A percentile compares a stretch with the other conserved stretches of the same genome.
Evolutionary conservation across 2,113 vertebrate species (phyloP).

Genomic region (Pachycephala philippinensis): DNA sequence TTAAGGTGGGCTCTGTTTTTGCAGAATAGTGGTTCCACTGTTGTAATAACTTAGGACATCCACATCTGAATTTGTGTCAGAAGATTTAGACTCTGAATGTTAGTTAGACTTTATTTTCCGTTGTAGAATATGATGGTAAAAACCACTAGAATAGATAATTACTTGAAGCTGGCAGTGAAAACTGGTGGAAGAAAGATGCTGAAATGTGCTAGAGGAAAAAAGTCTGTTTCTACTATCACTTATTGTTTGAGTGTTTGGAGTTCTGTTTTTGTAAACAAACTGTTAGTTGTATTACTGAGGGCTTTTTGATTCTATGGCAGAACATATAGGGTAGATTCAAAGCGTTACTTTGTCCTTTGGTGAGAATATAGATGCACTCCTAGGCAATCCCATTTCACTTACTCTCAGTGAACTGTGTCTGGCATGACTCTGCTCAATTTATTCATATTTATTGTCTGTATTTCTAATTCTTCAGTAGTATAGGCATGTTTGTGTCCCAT

Average conservation of each 20-base stretch:
- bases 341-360: not conserved
- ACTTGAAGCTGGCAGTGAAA: not conserved
- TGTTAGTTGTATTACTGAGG: not conserved
- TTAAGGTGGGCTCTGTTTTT: not conserved
- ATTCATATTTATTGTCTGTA: not conserved
- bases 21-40: not conserved
- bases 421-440: not conserved
- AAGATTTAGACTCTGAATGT: not conserved
- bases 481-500: not conserved
- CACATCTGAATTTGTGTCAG: fast-evolving
- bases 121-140: not conserved
- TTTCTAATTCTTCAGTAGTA: not conserved
- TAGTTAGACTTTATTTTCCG: not conserved
- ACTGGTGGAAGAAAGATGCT: not conserved
- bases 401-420: not conserved
- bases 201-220: not conserved
- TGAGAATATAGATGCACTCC: not conserved
- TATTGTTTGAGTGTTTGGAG: not conserved
- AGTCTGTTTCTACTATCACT: not conserved
- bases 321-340: not conserved
- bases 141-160: not conserved
- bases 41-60: not conserved
- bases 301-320: not conserved
- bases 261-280: not conserved
- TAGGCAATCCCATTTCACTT: not conserved